Evolutionary conservation across 2,797 vertebrate species (phyloP), one percentile per base, ranked within the genome.

Genomic region (Trichosurus vulpecula): DNA sequence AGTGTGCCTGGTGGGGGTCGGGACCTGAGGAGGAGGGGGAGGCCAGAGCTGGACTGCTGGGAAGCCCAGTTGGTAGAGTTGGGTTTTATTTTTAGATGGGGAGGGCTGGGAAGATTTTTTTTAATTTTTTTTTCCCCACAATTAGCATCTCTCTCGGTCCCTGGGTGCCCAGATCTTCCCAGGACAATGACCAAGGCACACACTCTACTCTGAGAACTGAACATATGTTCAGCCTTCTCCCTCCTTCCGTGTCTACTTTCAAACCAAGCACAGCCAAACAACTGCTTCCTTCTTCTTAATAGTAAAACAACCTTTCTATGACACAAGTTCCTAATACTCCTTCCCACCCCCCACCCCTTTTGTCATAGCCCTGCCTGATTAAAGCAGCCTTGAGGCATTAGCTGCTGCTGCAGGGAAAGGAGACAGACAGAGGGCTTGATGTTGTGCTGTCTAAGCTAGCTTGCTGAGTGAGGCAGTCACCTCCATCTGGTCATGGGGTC

Each of bases 1-100:
- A 3, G 54, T 0, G 22, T 8, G 87, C 13, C 0, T 3, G 31
- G 58, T 5, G 2, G 66, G 74, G 22, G 2, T 27, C 0, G 3
- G 30, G 30, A 31, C 13, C 3, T 3, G 6, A 74, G 22, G 66
- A n/a, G 66, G 2, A 6, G 19, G 41, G 41, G 41, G 16, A 81
- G 52, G 4, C 6, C 0, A 2, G 12, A 9, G 9, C 0, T 16
- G 29, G 19, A 14, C 8, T 53, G 52, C 35, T 90, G 52, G 35
- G 53, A 52, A 90, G 52, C 31, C 29, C 52, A 16, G 29, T 35
- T 30, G 13, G 29, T 16, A 74, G 35, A 0, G 8, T 0, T 2
- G 19, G 0, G 13, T 5, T 5, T 31, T 14, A 1, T 35, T 22
- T 4, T 47, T 56, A 25, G 52, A 90, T n/a, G 52, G 12, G 27